phyloP scores from a whole-genome alignment of 1,140 invertebrate species.

The Hetaerina americana region DNA sequence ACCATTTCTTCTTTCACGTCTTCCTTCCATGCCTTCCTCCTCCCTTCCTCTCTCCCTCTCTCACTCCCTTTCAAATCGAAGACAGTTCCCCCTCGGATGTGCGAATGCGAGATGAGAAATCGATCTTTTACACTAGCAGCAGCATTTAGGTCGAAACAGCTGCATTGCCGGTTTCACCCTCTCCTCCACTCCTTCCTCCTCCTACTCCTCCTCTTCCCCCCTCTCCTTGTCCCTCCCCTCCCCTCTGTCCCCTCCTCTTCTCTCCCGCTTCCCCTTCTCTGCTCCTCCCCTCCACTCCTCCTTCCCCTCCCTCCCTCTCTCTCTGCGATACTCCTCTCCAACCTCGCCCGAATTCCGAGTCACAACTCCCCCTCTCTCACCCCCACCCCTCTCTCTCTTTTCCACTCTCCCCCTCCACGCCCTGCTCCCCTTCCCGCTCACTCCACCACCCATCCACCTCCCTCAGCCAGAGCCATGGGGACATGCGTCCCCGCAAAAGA shows the following conservation, averaged over 20 bases:
- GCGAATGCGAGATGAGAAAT: background rate
- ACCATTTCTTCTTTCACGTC: background rate
- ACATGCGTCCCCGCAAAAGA: too few species aligned
- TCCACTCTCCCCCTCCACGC: background rate
- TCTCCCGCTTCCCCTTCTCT: too few species aligned
- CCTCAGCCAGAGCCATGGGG: too few species aligned
- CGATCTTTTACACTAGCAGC: background rate
- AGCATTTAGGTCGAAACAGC: background rate
- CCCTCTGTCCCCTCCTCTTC: background rate
- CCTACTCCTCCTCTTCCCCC: constrained; percentile 1
- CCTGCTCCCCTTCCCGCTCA: background rate
- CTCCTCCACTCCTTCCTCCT: background rate
- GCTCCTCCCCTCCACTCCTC: background rate
- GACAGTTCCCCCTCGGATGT: background rate
- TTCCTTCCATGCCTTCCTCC: background rate
- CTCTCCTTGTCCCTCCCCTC: background rate
- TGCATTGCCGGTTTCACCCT: background rate
- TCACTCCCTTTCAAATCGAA: background rate
- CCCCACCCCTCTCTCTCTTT: constrained; percentile 2
- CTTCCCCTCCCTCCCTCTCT: background rate
- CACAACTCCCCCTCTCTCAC: background rate
- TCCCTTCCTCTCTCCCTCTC: background rate
- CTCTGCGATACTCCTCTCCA: background rate
- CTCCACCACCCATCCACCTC: too few species aligned
- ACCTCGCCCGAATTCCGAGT: background rate